Base-by-base conservation (phyloP, 2,888 invertebrate genomes). In the Nasonia oneida region DNA sequence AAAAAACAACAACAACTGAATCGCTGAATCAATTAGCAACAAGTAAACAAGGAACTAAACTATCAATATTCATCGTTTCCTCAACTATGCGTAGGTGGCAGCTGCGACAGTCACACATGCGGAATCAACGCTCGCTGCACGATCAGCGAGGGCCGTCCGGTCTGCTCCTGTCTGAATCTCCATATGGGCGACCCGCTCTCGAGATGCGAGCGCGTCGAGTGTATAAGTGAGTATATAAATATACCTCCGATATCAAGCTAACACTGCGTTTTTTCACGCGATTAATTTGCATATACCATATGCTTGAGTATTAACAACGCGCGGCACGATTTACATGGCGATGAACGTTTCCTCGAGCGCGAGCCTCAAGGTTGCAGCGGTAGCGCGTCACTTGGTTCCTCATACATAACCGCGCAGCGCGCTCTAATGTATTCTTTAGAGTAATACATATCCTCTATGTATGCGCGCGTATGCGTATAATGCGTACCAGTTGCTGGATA, bases 151-250 rank as follows among this genome's bases (percentile, higher is more conserved):
- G 96, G 96, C 87, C 94, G 97, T 81, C 96, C 97, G 0, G 97
- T 97, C 8, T 97, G 97, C 91, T 96, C 97, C 39, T 97, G 97
- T 90, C 94, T 97, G 88, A 95, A 97, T 14, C 96, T 97, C 0
- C 95, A 97, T 92, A 96, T 96, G 88, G 98, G 97, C 50, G 97
- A 97, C 93, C 97, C 98, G 0, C 94, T 97, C 86, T 94, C 95
- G 0, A 95, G 95, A 89, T 98, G 98, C 92, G 95, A 95, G 90
- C 95, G 96, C 88, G 96, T 96, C 78, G 97, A 97, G 91, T 97
- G 97, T 91, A 93, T 96, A 90, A 95, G 96, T 96, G 90, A 94
- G 94, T 76, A 29, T 29, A 29, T 29, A 29, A 29, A n/a, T 5
- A 37, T 57, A 3, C 39, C 1, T 57, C 33, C n/a, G 6, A 42